Percentiles rank a stretch among this genome's conserved stretches.
Evolutionary conservation across 2,797 vertebrate species (phyloP).

Genomic region (Tokudaia muenninki): DNA sequence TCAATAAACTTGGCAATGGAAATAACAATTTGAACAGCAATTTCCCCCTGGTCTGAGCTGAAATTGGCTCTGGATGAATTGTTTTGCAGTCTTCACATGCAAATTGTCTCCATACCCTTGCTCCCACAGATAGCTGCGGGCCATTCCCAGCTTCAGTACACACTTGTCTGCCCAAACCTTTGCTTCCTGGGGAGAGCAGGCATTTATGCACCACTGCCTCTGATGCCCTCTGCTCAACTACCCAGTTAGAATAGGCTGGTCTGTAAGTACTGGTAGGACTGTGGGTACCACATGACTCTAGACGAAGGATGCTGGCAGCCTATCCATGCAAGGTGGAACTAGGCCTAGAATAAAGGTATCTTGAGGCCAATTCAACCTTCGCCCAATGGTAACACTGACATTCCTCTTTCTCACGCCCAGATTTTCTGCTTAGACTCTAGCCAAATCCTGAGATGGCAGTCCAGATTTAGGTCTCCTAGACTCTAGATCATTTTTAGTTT

Average conservation of each 20-base stretch:
- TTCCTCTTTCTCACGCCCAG: not conserved
- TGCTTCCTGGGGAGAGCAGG: not conserved
- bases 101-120: constrained; percentile 62
- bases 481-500: not conserved
- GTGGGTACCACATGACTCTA: fast-evolving
- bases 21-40: constrained; percentile 76
- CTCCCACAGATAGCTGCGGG: not conserved
- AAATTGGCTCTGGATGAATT: constrained; percentile 83
- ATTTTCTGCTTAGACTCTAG: not conserved
- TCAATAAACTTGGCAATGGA: constrained; percentile 84
- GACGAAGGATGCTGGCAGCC: not conserved
- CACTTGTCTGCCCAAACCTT: not conserved
- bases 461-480: not conserved
- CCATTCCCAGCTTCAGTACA: not conserved
- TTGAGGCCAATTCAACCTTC: not conserved
- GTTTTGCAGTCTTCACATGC: constrained; percentile 63
- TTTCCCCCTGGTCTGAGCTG: constrained; percentile 65
- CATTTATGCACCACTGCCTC: not conserved
- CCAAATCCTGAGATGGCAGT: not conserved
- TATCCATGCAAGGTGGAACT: fast-evolving
- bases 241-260: not conserved
- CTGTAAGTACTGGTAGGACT: not conserved
- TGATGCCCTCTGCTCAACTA: not conserved
- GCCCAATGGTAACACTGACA: not conserved
- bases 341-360: not conserved